Evolutionary conservation across 2,888 invertebrate genomes (phyloP), one percentile per base, ranked within the genome.

Genomic region (Lycocerus yunnanus): DNA sequence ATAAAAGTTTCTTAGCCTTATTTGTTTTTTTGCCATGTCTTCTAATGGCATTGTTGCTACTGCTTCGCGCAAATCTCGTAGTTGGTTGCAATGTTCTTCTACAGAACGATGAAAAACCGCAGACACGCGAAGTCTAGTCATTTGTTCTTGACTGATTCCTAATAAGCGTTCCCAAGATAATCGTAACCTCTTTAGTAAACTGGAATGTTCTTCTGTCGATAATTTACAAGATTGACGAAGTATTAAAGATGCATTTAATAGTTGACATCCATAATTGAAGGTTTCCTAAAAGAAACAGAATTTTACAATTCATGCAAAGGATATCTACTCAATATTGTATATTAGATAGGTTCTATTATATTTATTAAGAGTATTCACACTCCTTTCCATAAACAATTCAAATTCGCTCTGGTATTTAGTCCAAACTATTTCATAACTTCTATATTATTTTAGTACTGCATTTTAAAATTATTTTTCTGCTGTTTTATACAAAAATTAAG

Each of bases 191-290:
- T 89, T 87, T 68, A 89, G 89, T 72, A 92, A 87, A 75, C 86
- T 86, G 59, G 89, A 88, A 81, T 93, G 92, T 16, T 89, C 89
- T 63, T 90, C 90, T 70, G 89, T 84, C 16, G 90, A 88, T 78
- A 93, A 87, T 83, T 93, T 91, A 84, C 94, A 92, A 21, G 94
- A 93, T 76, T 93, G 90, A 66, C 95, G 88, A 75, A 95, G 84
- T 13, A 93, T 91, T 69, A 93, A 87, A 1, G 94, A 92, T 3
- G 94, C 94, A 81, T 93, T 92, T 67, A 94, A 87, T 76, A 95
- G 87, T 87, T 95, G 94, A 82, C 92, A 92, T 14, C 95, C 95
- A 82, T 95, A 95, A 80, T 94, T 93, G 85, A 92, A 94, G 15
- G 94, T 94, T 68, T 93, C 93, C 94, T 95, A 60, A 86, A 85